phyloP scores from a whole-genome alignment of 2,888 invertebrate species.

The Drosophila barbarae region DNA sequence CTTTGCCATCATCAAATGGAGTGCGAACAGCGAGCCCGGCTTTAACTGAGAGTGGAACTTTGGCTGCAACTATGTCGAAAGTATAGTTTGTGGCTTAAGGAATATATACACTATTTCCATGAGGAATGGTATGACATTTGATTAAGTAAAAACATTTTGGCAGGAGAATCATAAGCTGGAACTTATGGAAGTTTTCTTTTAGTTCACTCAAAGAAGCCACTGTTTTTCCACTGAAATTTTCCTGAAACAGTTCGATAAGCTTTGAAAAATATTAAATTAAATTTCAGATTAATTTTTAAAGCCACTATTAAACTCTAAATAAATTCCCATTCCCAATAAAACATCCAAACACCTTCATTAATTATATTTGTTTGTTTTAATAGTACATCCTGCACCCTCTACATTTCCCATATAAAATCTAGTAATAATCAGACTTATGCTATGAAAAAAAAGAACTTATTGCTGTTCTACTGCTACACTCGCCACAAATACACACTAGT shows the following conservation, averaged over 20 bases:
- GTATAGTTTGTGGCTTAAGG: slow-evolving; percentile 1
- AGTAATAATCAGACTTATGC: slow-evolving; percentile 45
- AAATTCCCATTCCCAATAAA: slow-evolving; percentile 1
- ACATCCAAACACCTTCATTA: slow-evolving; percentile 1
- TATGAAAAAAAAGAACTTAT: slow-evolving; percentile 39
- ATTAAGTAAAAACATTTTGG: slow-evolving; percentile 1
- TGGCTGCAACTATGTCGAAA: slow-evolving; percentile 13
- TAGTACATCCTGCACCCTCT: slow-evolving; percentile 4
- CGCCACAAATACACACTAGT: slow-evolving; percentile 37
- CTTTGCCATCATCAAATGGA: slow-evolving; percentile 54
- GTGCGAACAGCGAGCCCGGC: slow-evolving; percentile 50
- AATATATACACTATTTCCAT: background rate
- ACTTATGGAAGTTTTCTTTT: background rate
- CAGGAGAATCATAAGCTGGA: background rate
- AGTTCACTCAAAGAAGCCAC: background rate
- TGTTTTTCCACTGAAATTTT: background rate
- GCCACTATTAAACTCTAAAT: too few species aligned
- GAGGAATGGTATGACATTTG: background rate
- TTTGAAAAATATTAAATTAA: background rate
- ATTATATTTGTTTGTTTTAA: slow-evolving; percentile 22
- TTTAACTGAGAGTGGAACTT: slow-evolving; percentile 19
- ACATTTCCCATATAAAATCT: slow-evolving; percentile 49
- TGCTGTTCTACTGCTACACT: slow-evolving; percentile 22
- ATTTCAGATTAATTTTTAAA: background rate
- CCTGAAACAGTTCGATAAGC: rapidly evolving